These are phyloP conservation scores for Pterostichus madidus DNA, from an alignment of 2,888 invertebrate species.

Conservation along the genomic window DNA sequence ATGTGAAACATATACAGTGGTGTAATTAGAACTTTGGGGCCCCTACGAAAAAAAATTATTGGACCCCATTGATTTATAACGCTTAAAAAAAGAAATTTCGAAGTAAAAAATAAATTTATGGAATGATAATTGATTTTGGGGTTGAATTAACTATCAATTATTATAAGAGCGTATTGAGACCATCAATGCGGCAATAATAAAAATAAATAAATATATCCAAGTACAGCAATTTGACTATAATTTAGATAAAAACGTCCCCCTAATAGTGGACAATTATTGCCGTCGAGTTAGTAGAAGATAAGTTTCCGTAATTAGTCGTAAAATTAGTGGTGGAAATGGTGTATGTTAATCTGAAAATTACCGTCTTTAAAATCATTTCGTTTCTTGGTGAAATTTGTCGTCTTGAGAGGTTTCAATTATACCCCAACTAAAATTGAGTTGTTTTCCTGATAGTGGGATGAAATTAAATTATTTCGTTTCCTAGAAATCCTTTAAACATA, in stretches of 20 bases:
- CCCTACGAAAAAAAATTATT: too few relatives aligned
- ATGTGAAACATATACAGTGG: too few relatives aligned
- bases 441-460: background rate
- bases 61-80: too few relatives aligned
- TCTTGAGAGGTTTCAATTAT: slow-evolving; percentile 4
- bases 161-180: too few relatives aligned
- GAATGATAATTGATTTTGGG: too few relatives aligned
- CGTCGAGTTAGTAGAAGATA: slow-evolving; percentile 1
- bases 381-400: background rate
- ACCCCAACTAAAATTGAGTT: background rate
- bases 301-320: background rate
- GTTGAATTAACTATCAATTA: too few relatives aligned
- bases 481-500: slow-evolving; percentile 2
- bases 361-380: slow-evolving; percentile 1
- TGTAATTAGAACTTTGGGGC: too few relatives aligned
- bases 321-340: background rate
- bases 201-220: too few relatives aligned
- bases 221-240: too few relatives aligned
- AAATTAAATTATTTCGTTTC: background rate
- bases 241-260: background rate
- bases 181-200: too few relatives aligned
- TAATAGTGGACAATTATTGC: slow-evolving; percentile 2
- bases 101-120: too few relatives aligned
- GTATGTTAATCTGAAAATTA: slow-evolving; percentile 4
- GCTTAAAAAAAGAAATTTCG: too few relatives aligned